Evolutionary conservation across 2,797 vertebrate genomes (phyloP), one percentile per base, ranked within the genome.

Genomic region (Neostethus bicornis): DNA sequence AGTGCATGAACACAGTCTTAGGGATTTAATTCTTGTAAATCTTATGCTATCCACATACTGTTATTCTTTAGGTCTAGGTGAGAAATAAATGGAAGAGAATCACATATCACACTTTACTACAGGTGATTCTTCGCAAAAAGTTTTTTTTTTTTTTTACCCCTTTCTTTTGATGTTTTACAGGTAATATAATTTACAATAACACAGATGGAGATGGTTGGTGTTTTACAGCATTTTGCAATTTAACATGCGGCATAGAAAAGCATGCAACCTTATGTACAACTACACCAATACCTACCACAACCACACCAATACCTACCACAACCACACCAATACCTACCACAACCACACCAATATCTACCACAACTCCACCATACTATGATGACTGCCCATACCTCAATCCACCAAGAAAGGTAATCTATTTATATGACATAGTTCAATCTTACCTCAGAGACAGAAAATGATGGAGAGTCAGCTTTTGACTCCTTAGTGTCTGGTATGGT

Each of bases 211-310:
- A 51, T 0, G 92, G 90, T 0, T 89, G 86, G 81, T 77, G 76
- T 49, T 93, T 81, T 60, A 90, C 75, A 11, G 89, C 91, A 1
- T 28, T 75, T 4, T 96, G 94, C 70, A 85, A 51, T 75, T 1
- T 16, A 0, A 24, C 3, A 0, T 95, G 94, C 60, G 34, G 3
- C 12, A 20, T 93, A 64, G 74, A 86, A 16, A 85, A 84, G 37
- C 43, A 1, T 24, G 13, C 0, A 5, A n/a, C 51, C 2, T 3
- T 93, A 93, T 42, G 25, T 6, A 80, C 82, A 19, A 73, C 85
- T 32, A 26, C 70, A n/a, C 8, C 77, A 50, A 5, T 16, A 37
- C 12, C 44, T n/a, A 2, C 43, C 0, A 29, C 55, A 5, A 35
- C 48, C 31, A 73, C 64, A 21, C 0, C 25, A 5, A 26, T 49